Base-by-base conservation (phyloP, 1,140 invertebrate genomes). In the Zaprionus inermis region DNA sequence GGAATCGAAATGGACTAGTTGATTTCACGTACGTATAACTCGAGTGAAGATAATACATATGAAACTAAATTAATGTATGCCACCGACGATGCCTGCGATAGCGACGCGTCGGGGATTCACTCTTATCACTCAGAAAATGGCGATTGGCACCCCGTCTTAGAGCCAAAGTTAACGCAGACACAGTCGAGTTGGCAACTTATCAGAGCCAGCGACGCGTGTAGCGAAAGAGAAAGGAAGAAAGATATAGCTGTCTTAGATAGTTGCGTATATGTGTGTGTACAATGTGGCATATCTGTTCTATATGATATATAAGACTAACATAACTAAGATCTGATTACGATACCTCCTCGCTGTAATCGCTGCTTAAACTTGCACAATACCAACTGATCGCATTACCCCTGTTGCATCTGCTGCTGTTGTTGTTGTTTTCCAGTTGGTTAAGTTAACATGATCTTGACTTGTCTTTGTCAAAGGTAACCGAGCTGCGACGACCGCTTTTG, bases 371-470 rank as follows among this genome's bases (percentile, higher is more conserved):
- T 79, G 58, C 66, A 88, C 76, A 86, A 88, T 82, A 36, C 52
- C 46, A 49, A 70, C 54, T 16, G 70, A 86, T 86, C 80, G 46
- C 64, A 77, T 86, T 88, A 88, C 83, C n/a, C 34, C 11, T 38
- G 22, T n/a, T n/a, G n/a, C n/a, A n/a, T n/a, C n/a, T n/a, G 6
- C 24, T 22, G 1, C 18, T 20, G 10, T 22, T 54, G 14, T 65
- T 72, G 64, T 73, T 60, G 24, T 77, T 86, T 89, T 89, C 81
- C 84, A 79, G 67, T 66, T 82, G 80, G 85, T 89, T 89, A 89
- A 66, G 41, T 79, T 70, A 78, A 89, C 84, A 89, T 89, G 84
- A 89, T 89, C 85, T 89, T 90, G 65, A 73, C 72, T 78, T 74
- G 68, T 68, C 80, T 81, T 89, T 88, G 83, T 83, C 76, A 58